Conservation (phyloP, 2,113 vertebrate genomes). For the Sarotherodon lohbergeri region DNA sequence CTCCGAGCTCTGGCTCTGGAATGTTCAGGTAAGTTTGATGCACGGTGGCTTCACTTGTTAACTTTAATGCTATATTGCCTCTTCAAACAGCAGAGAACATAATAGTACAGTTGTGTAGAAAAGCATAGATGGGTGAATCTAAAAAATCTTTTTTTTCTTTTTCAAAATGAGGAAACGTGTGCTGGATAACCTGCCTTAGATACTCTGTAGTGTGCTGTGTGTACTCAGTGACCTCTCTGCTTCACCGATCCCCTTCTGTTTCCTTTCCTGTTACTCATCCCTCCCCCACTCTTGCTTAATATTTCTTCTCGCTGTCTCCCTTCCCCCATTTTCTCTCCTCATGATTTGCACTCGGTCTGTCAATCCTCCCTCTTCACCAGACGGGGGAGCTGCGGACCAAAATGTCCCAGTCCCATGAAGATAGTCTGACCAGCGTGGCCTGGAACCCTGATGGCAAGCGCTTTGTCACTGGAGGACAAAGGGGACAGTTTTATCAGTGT, state of each 20-base stretch:
- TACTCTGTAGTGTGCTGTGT: conserved; percentile 1
- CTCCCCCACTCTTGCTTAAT: conserved; percentile 46
- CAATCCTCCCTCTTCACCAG: conserved; percentile 62
- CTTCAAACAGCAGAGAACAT: not conserved
- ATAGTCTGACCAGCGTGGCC: conserved; percentile 97
- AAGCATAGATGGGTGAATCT: not conserved
- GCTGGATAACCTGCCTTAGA: not conserved
- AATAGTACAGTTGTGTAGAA: not conserved
- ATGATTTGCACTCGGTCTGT: not conserved
- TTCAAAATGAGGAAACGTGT: not conserved
- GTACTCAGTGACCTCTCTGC: conserved; percentile 50
- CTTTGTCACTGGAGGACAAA: conserved; percentile 95
- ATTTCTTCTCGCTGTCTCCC: conserved; percentile 24
- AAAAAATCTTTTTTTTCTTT: not conserved
- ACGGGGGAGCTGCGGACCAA: conserved; percentile 98
- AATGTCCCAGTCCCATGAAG: conserved; percentile 99
- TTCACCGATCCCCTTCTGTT: not conserved
- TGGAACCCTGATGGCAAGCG: conserved; percentile 99
- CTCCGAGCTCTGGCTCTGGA: conserved; percentile 99
- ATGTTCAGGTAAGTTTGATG: conserved; percentile 81
- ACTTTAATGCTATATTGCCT: not conserved
- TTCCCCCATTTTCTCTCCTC: conserved; percentile 16
- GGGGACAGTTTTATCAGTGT: conserved; percentile 98
- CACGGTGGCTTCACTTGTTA: not conserved
- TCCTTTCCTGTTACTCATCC: conserved; percentile 4